Conservation (phyloP, 2,113 vertebrate species). For the Percopsis transmontana region DNA sequence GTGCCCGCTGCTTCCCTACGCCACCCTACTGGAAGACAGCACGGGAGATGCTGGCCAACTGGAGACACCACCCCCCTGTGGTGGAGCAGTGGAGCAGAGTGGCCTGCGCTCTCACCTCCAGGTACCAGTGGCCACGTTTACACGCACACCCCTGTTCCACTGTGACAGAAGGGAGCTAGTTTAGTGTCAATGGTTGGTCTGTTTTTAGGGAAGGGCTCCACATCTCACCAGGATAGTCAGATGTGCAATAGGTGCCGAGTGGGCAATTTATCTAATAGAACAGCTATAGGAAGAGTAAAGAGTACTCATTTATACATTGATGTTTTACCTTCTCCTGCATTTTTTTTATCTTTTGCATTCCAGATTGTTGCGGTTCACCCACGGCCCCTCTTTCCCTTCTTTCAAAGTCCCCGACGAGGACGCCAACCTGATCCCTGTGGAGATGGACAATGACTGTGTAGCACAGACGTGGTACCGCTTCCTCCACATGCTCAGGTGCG, state of each 20-base stretch:
- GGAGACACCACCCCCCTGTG: slow-evolving; percentile 96
- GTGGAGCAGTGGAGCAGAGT: slow-evolving; percentile 97
- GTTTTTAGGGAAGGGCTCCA: no score
- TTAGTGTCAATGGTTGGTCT: no score
- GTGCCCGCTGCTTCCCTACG: slow-evolving; percentile 91
- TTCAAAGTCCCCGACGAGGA: slow-evolving; percentile 97
- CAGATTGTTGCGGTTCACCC: slow-evolving; percentile 90
- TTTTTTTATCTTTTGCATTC: slow-evolving; percentile 23
- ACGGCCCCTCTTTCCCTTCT: slow-evolving; percentile 90
- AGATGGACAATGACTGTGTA: slow-evolving; percentile 95
- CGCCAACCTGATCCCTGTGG: slow-evolving; percentile 88
- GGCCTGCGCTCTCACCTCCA: slow-evolving; percentile 92
- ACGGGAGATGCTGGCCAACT: slow-evolving; percentile 96
- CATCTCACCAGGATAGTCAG: no score
- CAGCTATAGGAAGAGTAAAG: no score
- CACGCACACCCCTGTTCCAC: no score
- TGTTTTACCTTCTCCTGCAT: background rate
- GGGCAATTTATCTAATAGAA: no score
- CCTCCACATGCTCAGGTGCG: slow-evolving; percentile 95
- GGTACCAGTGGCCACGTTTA: slow-evolving; percentile 69
- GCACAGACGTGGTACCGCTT: slow-evolving; percentile 97
- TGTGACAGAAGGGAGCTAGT: no score
- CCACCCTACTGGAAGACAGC: slow-evolving; percentile 97
- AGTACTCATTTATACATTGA: no score
- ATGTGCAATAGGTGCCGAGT: no score